Conservation (phyloP, 1,140 invertebrate genomes). For the Drosophila melanica region DNA sequence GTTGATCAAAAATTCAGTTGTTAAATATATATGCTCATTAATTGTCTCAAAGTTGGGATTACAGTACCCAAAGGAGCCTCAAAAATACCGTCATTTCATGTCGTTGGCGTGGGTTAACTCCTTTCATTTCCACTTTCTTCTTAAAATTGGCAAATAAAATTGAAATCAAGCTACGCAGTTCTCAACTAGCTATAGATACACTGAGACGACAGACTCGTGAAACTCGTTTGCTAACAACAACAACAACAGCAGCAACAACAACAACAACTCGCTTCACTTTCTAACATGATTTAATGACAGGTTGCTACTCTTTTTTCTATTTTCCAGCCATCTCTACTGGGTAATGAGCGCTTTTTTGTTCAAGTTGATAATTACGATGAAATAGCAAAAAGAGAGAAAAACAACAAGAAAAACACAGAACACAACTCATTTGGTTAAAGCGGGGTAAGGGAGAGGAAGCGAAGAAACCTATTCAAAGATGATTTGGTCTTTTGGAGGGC, state of each 20-base stretch:
- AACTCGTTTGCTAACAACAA: slow-evolving; percentile 52
- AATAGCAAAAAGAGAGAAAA: slow-evolving; percentile 57
- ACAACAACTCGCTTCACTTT: slow-evolving; percentile 62
- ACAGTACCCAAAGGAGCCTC: too few relatives aligned
- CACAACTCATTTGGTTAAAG: slow-evolving; percentile 66
- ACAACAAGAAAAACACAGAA: slow-evolving; percentile 24
- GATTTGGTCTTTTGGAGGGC: slow-evolving; percentile 53
- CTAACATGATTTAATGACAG: slow-evolving; percentile 67
- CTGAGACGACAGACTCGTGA: slow-evolving; percentile 30
- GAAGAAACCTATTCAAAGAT: slow-evolving; percentile 41
- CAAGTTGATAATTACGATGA: slow-evolving; percentile 81
- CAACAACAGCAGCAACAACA: slow-evolving; percentile 24
- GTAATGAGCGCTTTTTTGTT: slow-evolving; percentile 76
- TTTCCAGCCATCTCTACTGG: slow-evolving; percentile 4
- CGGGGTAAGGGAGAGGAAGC: background rate
- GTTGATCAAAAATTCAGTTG: too few relatives aligned
- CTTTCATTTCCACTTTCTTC: slow-evolving; percentile 19
- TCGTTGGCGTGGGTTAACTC: background rate
- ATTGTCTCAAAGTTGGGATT: too few relatives aligned
- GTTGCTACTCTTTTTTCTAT: slow-evolving; percentile 23
- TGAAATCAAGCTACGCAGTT: slow-evolving; percentile 18
- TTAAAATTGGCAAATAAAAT: slow-evolving; percentile 35
- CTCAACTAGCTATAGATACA: slow-evolving; percentile 43
- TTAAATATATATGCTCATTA: too few relatives aligned
- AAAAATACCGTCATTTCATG: too few relatives aligned